These are phyloP conservation scores for Chlorodrepanis virens DNA, from an alignment of 2,113 vertebrate genomes.

Conservation along the genomic window DNA sequence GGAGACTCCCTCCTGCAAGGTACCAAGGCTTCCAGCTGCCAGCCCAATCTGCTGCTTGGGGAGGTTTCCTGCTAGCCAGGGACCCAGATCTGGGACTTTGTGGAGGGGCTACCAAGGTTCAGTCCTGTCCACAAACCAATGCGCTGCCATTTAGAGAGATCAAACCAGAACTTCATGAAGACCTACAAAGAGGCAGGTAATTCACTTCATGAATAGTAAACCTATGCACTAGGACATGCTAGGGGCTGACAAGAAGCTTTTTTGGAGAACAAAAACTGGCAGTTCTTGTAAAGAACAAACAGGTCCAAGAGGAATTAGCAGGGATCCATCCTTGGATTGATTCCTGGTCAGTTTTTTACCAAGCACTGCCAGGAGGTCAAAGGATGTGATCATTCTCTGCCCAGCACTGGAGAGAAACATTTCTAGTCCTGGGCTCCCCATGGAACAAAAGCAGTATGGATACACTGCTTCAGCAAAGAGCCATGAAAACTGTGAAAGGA, in stretches of 20 bases:
- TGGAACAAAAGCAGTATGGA: neutral
- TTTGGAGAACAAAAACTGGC: neutral
- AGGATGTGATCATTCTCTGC: neutral
- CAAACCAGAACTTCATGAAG: neutral
- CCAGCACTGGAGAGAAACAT: neutral
- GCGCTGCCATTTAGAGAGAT: neutral
- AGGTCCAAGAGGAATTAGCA: neutral
- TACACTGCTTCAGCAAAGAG: neutral
- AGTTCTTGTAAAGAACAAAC: neutral
- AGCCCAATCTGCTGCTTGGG: neutral
- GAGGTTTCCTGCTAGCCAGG: neutral
- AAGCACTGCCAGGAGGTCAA: rapidly evolving
- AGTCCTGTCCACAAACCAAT: neutral
- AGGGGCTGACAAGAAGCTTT: neutral
- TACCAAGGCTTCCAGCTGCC: neutral
- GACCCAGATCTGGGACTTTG: neutral
- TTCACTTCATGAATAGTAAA: neutral
- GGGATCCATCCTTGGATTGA: neutral
- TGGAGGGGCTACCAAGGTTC: neutral
- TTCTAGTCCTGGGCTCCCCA: neutral
- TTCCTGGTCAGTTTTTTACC: neutral
- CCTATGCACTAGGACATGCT: neutral
- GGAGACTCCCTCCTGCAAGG: neutral
- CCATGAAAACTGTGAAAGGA: neutral
- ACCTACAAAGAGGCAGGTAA: neutral